Conservation (phyloP, 2,113 vertebrate genomes). For the Nansenia antarctica region DNA sequence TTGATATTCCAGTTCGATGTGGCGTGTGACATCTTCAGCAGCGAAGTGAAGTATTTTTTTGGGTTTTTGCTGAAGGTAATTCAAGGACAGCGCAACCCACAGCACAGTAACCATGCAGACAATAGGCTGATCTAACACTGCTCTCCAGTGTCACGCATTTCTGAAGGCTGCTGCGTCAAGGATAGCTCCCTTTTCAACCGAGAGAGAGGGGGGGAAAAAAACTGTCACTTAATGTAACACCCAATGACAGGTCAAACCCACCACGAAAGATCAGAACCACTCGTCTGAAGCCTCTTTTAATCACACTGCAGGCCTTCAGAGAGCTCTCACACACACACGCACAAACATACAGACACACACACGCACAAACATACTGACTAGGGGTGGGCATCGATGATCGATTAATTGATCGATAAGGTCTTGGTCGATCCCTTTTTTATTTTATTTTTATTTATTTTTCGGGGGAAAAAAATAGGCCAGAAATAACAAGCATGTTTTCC, state of each 20-base stretch:
- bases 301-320: constrained; percentile 57
- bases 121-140: constrained; percentile 50
- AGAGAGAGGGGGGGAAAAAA: constrained; percentile 38
- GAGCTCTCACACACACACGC: constrained; percentile 38
- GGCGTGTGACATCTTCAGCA: constrained; percentile 9
- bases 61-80: constrained; percentile 45
- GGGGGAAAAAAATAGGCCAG: no score
- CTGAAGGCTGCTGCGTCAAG: constrained; percentile 65
- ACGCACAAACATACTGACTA: no score
- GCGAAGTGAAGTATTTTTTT: constrained; percentile 21
- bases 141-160: constrained; percentile 59
- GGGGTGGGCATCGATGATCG: no score
- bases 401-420: no score
- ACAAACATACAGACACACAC: no score
- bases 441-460: no score
- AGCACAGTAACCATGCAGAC: no score
- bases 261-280: constrained; percentile 54
- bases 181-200: constrained; percentile 65
- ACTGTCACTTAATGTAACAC: constrained; percentile 54
- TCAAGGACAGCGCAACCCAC: constrained; percentile 60
- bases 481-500: no score
- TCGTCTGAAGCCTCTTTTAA: constrained; percentile 56
- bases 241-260: constrained; percentile 63
- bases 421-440: no score
- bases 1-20: constrained; percentile 2